A percentile compares a stretch with the other conserved stretches of the same genome.
Evolutionary conservation across 2,113 vertebrate species (phyloP).

Genomic region (Antigone vipio): DNA sequence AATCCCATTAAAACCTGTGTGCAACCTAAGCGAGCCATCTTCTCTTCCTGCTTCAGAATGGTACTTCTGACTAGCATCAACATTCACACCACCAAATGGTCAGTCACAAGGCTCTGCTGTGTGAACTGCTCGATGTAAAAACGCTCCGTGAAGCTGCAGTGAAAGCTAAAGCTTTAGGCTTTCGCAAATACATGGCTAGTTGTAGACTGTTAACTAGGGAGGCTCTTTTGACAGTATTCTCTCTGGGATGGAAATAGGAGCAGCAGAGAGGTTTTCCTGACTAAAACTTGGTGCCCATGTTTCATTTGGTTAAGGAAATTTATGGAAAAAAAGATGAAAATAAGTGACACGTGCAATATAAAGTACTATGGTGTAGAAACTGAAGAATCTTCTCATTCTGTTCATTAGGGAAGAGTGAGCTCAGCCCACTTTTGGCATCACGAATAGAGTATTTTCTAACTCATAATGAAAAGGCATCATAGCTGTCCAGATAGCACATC

Average conservation of each 20-base stretch:
- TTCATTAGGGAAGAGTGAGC: background rate
- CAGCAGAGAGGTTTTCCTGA: background rate
- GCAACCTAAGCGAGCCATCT: background rate
- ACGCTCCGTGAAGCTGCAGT: rapidly evolving
- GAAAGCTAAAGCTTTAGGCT: background rate
- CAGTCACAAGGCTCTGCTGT: rapidly evolving
- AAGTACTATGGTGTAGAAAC: background rate
- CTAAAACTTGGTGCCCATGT: background rate
- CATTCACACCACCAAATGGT: background rate
- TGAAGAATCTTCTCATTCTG: background rate
- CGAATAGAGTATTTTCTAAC: background rate
- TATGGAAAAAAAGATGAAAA: background rate
- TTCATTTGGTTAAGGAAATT: background rate
- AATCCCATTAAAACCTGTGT: background rate
- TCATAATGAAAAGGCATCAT: background rate
- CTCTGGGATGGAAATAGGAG: background rate
- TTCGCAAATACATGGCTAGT: background rate
- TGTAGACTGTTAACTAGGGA: background rate
- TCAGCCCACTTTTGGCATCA: conserved; percentile 49
- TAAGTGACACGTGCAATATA: background rate
- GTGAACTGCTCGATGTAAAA: background rate
- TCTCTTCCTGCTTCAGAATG: background rate
- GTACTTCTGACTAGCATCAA: background rate
- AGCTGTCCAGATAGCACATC: background rate
- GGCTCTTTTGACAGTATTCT: background rate